Percentiles rank a stretch among this genome's conserved stretches.
phyloP scores from a whole-genome alignment of 2,113 vertebrate species.

The Chroicocephalus ridibundus region DNA sequence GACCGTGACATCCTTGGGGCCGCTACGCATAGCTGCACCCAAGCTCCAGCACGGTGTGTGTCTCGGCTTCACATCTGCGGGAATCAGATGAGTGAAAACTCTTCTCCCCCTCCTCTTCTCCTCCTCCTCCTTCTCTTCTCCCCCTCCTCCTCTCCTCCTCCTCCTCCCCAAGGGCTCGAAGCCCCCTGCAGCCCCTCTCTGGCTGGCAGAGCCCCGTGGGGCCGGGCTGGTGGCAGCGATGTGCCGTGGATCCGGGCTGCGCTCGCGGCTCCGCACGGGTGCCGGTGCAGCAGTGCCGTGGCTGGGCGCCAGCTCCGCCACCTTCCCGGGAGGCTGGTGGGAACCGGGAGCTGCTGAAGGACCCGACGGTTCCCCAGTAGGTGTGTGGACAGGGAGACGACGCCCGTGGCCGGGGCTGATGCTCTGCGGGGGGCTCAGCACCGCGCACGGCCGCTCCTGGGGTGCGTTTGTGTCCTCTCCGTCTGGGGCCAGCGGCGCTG shows the following conservation, averaged over 20 bases:
- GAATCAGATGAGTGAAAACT: neutral
- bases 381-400: neutral
- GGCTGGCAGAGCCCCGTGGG: accelerated
- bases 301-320: neutral
- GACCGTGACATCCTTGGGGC: neutral
- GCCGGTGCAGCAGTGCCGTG: neutral
- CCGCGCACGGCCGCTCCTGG: accelerated
- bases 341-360: neutral
- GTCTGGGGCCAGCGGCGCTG: neutral
- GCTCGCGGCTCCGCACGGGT: neutral
- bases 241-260: neutral
- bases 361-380: neutral
- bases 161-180: neutral
- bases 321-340: neutral
- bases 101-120: neutral
- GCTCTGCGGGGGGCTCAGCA: neutral
- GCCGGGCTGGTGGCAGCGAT: neutral
- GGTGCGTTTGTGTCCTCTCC: neutral
- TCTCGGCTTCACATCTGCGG: accelerated
- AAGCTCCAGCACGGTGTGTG: neutral
- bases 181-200: neutral
- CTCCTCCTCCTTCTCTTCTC: neutral
- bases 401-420: neutral
- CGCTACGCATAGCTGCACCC: neutral
- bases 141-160: neutral